Conservation (phyloP, 2,888 invertebrate species). For the Temnothorax unifasciatus region DNA sequence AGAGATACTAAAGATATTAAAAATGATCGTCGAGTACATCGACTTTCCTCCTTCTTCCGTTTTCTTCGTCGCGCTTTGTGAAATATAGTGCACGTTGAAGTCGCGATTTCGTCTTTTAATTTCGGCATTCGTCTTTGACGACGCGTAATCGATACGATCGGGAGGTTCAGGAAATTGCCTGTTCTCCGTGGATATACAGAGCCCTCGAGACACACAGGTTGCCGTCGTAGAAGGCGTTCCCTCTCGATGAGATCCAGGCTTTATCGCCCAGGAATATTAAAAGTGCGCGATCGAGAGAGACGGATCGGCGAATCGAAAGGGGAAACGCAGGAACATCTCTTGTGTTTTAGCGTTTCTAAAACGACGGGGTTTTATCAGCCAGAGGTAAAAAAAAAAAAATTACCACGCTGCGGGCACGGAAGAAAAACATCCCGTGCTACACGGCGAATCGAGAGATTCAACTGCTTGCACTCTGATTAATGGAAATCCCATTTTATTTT, state of each 20-base stretch:
- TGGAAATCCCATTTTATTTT: conserved; percentile 17
- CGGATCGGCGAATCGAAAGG: conserved; percentile 33
- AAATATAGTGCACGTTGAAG: conserved; percentile 34
- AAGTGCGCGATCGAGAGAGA: conserved; percentile 55
- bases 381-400: conserved; percentile 38
- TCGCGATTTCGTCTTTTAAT: conserved; percentile 68
- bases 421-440: conserved; percentile 33
- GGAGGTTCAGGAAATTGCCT: conserved; percentile 64
- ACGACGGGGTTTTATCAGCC: conserved; percentile 30
- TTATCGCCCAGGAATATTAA: conserved; percentile 65
- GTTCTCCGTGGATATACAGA: conserved; percentile 53
- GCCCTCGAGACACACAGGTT: conserved; percentile 32
- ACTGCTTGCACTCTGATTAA: conserved; percentile 26
- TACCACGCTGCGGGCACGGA: conserved; percentile 45
- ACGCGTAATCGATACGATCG: conserved; percentile 48
- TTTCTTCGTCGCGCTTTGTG: conserved; percentile 6
- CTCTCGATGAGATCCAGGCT: conserved; percentile 61
- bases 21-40: conserved; percentile 39
- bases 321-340: conserved; percentile 33
- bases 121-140: conserved; percentile 74
- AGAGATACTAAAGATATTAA: conserved; percentile 9
- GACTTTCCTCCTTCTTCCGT: conserved; percentile 33
- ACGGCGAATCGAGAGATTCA: conserved; percentile 34
- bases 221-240: background rate
- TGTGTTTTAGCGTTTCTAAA: conserved; percentile 27